Base-by-base conservation (phyloP, 2,888 invertebrate genomes). In the Iphiclides podalirius region DNA sequence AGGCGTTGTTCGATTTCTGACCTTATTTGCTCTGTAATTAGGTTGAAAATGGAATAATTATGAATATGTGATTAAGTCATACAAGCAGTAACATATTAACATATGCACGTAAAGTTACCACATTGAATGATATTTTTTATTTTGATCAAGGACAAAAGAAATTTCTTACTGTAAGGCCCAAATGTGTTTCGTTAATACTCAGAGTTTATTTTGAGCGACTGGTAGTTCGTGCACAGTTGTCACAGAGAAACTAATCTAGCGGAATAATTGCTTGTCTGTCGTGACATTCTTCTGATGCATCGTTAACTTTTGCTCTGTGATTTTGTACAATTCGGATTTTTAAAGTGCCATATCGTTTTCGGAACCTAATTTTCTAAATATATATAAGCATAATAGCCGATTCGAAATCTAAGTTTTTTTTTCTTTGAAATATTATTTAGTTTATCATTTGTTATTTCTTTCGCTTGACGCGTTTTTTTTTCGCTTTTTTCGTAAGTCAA, bases 401-500 rank as follows among this genome's bases (percentile, higher is more conserved):
- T 44, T 52, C 35, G 44, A 47, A 36, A 49, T 53, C 51, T 56
- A 52, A 34, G 31, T 28, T 34, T 31, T 35, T 52, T 26, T 47
- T 42, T 11, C 9, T 23, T 45, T 42, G n/a, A 12, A 6, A 35
- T 34, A 16, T 41, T 8, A 40, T 20, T 55, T 50, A 52, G 44
- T 52, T 47, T 54, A 53, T 52, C 28, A 52, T 54, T 48, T 44
- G 36, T 54, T 52, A 48, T 48, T 48, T 58, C 58, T 60, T 61
- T 53, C 45, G 52, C 55, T 57, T 59, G 36, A 52, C 49, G 60
- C 53, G 52, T 52, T 52, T 63, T 59, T 1, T 37, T 67, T 69
- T 67, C 66, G 66, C 69, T 70, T 76, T 69, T 28, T 81, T 79
- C 70, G 70, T n/a, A n/a, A 81, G 86, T 85, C 86, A 85, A 85